These are phyloP conservation scores for Hycleus phaleratus DNA, from an alignment of 1,140 invertebrate genomes.

Conservation along the genomic window DNA sequence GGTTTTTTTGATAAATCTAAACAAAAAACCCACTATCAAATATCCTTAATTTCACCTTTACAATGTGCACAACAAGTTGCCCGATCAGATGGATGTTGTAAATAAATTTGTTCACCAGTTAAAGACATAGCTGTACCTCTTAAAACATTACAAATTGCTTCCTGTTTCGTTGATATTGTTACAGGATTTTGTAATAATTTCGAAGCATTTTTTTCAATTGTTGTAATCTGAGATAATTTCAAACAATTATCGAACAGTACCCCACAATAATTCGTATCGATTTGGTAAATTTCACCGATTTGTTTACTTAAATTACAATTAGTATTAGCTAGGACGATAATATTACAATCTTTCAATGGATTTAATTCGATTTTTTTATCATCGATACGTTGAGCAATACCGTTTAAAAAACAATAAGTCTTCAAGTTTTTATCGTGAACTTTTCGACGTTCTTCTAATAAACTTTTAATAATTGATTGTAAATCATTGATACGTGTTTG, in stretches of 20 bases:
- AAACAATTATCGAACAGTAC: neutral
- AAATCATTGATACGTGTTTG: conserved; percentile 67
- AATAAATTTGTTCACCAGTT: conserved; percentile 31
- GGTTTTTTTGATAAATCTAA: no score
- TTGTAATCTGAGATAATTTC: conserved; percentile 34
- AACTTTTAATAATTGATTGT: conserved; percentile 62
- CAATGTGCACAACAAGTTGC: conserved; percentile 41
- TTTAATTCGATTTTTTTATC: conserved; percentile 30
- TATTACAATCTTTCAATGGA: conserved; percentile 37
- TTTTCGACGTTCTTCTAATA: conserved; percentile 66
- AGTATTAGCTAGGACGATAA: conserved; percentile 39
- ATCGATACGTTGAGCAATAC: conserved; percentile 30
- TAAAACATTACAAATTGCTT: conserved; percentile 40
- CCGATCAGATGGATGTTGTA: conserved; percentile 31
- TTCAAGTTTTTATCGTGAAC: conserved; percentile 61
- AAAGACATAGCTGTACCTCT: conserved; percentile 39
- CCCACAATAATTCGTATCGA: neutral
- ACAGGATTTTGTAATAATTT: conserved; percentile 37
- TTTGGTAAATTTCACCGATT: conserved; percentile 30
- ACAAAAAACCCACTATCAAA: conserved; percentile 25
- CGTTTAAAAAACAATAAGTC: conserved; percentile 55
- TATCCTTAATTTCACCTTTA: conserved; percentile 39
- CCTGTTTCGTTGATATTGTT: conserved; percentile 33
- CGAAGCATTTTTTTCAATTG: conserved; percentile 39
- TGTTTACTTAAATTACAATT: conserved; percentile 39